Conservation (phyloP, 2,888 invertebrate genomes). For the Nomada flava region DNA sequence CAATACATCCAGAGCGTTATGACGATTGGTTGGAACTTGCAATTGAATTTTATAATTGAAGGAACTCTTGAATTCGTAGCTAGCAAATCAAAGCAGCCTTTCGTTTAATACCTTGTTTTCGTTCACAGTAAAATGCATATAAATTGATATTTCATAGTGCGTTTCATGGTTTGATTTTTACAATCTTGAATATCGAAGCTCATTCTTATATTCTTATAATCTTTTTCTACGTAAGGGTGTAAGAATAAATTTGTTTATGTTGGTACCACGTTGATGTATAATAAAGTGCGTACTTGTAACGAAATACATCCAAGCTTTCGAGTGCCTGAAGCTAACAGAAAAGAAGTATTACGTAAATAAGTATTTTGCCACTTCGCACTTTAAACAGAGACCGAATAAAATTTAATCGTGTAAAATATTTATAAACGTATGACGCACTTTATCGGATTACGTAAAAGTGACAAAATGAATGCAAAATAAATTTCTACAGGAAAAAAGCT, state of each 20-base stretch:
- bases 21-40: not conserved
- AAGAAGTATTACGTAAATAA: too few relatives aligned
- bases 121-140: not conserved
- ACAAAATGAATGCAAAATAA: not conserved
- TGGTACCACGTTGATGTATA: too few relatives aligned
- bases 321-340: too few relatives aligned
- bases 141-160: not conserved
- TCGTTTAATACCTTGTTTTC: not conserved
- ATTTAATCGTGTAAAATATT: not conserved
- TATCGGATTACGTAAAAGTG: not conserved
- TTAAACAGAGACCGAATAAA: not conserved
- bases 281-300: too few relatives aligned
- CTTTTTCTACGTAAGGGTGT: too few relatives aligned
- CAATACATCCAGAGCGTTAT: not conserved
- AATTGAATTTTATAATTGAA: not conserved
- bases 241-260: too few relatives aligned
- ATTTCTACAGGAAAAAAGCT: not conserved
- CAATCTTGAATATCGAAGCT: too few relatives aligned
- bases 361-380: too few relatives aligned
- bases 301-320: too few relatives aligned
- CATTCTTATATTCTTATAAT: too few relatives aligned
- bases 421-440: conserved; percentile 2
- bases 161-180: too few relatives aligned
- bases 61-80: not conserved
- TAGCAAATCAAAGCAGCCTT: not conserved